Evolutionary conservation across 1,140 invertebrate genomes (phyloP).

Genomic region (Watersipora subatra): DNA sequence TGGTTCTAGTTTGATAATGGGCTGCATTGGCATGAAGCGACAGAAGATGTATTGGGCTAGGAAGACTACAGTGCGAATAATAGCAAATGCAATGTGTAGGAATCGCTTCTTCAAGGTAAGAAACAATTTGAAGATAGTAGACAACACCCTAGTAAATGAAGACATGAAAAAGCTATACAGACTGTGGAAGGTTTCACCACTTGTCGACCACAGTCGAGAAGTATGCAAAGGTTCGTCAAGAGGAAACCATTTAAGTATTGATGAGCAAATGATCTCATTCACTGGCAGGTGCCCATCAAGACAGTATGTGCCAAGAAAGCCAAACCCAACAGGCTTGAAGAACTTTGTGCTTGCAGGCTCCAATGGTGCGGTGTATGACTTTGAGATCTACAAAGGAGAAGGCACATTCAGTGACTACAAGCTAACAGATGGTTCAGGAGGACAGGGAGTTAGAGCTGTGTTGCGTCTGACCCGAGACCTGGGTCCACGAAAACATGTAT

Average conservation of each 20-base stretch:
- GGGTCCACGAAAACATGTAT: constrained; percentile 20
- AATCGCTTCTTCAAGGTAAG: constrained; percentile 16
- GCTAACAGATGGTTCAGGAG: not conserved
- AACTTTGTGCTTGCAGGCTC: constrained; percentile 28
- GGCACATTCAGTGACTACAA: not conserved
- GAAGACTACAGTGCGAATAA: constrained; percentile 10
- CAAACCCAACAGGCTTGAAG: constrained; percentile 38
- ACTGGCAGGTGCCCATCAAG: constrained; percentile 29
- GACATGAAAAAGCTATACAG: constrained; percentile 21
- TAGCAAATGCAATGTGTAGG: constrained; percentile 16
- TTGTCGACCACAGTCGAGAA: constrained; percentile 23
- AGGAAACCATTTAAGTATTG: constrained; percentile 30
- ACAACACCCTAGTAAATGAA: constrained; percentile 13
- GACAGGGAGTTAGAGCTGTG: constrained; percentile 1
- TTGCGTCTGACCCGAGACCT: constrained; percentile 25
- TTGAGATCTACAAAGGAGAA: constrained; percentile 31
- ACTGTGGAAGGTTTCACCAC: constrained; percentile 32
- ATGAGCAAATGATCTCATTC: constrained; percentile 22
- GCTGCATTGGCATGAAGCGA: constrained; percentile 11
- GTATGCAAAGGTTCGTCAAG: constrained; percentile 18
- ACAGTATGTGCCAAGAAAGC: constrained; percentile 32
- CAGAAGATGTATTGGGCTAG: constrained; percentile 21
- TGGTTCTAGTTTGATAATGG: constrained; percentile 16
- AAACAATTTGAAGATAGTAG: constrained; percentile 14
- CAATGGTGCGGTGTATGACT: constrained; percentile 33